Evolutionary conservation across 2,113 vertebrate genomes (phyloP).

Genomic region (Leuciscus idus): DNA sequence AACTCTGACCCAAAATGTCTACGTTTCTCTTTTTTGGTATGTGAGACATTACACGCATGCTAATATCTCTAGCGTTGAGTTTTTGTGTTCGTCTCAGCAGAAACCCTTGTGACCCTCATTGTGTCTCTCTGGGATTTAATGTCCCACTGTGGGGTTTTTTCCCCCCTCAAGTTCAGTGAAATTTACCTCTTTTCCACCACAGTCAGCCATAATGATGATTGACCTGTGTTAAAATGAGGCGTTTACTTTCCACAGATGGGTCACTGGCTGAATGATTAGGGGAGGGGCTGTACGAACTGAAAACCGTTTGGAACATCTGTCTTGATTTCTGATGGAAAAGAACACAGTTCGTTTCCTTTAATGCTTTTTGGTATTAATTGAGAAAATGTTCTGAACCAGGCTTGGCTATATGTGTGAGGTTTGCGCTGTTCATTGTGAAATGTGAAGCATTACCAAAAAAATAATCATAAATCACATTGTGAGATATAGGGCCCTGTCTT

Average conservation of each 20-base stretch:
- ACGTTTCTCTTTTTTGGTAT: constrained; percentile 16
- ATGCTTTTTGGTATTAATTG: not conserved
- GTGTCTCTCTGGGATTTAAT: constrained; percentile 44
- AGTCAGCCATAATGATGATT: constrained; percentile 50
- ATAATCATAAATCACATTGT: no score
- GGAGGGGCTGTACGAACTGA: constrained; percentile 27
- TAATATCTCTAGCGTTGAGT: not conserved
- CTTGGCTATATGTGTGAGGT: not conserved
- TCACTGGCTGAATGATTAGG: constrained; percentile 41
- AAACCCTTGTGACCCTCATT: constrained; percentile 27
- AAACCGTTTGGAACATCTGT: constrained; percentile 22
- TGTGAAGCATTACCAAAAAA: no score
- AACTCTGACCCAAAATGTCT: constrained; percentile 45
- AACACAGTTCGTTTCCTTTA: not conserved
- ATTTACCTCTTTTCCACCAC: constrained; percentile 14
- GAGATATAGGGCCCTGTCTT: no score
- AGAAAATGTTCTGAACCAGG: not conserved
- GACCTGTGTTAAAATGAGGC: constrained; percentile 50
- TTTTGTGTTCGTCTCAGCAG: not conserved
- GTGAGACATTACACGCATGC: not conserved
- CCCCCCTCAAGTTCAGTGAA: constrained; percentile 33
- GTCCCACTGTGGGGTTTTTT: not conserved
- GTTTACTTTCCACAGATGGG: constrained; percentile 44
- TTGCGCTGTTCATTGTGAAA: no score
- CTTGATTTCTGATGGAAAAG: constrained; percentile 12